phyloP scores from a whole-genome alignment of 2,888 invertebrate species.

The Chrysotoxum bicinctum region DNA sequence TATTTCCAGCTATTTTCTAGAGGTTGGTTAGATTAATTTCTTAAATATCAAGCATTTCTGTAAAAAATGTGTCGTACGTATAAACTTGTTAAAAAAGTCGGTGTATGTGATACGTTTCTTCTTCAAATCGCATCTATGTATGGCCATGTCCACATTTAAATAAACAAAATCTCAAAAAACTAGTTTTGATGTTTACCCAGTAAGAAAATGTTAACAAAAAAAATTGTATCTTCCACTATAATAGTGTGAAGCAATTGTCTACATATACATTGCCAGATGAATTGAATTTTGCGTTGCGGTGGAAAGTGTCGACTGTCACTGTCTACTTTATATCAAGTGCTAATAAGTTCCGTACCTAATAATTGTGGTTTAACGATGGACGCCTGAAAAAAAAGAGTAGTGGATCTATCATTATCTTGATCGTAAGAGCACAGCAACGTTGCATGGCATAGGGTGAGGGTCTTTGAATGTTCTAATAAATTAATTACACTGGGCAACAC shows the following conservation, averaged over 20 bases:
- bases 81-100: neutral
- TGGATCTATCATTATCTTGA: no score
- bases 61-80: neutral
- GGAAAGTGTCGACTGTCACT: neutral
- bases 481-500: no score
- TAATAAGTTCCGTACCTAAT: neutral
- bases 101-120: neutral
- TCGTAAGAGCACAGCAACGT: no score
- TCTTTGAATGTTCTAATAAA: no score
- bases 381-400: no score
- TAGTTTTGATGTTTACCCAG: conserved; percentile 2
- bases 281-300: neutral
- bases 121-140: neutral
- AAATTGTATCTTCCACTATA: neutral
- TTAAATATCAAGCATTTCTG: neutral
- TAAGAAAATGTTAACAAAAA: neutral
- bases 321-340: neutral
- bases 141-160: neutral
- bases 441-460: no score
- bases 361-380: no score
- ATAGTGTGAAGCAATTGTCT: neutral
- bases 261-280: neutral
- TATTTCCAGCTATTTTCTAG: neutral
- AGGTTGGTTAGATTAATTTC: neutral
- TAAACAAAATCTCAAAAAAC: neutral